Conservation (phyloP, 2,797 vertebrate genomes). For the Centropyge bicolor region DNA sequence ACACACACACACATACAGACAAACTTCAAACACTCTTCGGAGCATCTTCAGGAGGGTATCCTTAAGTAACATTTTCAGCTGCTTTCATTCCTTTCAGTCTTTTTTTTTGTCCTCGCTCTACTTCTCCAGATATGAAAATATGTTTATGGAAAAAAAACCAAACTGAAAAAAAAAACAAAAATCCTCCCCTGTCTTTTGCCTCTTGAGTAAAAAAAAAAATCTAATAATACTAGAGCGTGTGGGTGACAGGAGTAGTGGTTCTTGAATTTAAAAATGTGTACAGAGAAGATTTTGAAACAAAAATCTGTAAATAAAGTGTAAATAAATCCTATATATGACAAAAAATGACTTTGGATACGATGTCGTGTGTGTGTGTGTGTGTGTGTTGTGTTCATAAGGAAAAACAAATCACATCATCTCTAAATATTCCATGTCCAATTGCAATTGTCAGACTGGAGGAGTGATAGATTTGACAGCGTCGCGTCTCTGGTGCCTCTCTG, state of each 20-base stretch:
- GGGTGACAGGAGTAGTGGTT: constrained; percentile 67
- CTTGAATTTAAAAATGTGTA: constrained; percentile 87
- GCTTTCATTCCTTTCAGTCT: constrained; percentile 37
- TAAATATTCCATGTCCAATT: constrained; percentile 5
- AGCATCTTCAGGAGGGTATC: constrained; percentile 42
- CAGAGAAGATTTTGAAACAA: constrained; percentile 85
- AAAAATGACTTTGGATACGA: constrained; percentile 35
- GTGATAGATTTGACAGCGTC: neutral
- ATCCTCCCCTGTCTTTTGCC: constrained; percentile 46
- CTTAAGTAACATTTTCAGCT: constrained; percentile 51
- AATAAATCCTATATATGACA: constrained; percentile 89
- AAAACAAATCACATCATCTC: neutral
- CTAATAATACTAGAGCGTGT: constrained; percentile 66
- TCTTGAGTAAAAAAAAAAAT: constrained; percentile 44
- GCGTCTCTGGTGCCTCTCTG: neutral
- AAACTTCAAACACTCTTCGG: constrained; percentile 38
- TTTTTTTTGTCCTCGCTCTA: neutral
- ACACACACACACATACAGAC: constrained; percentile 7
- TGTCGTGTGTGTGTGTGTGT: neutral
- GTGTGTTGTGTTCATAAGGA: neutral
- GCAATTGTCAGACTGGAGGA: neutral
- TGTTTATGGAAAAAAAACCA: constrained; percentile 53
- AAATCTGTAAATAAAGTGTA: constrained; percentile 90
- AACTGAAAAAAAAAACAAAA: constrained; percentile 29
- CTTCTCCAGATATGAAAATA: constrained; percentile 49